Conservation (phyloP, 2,888 invertebrate species). For the Philopedon plagiatum region DNA sequence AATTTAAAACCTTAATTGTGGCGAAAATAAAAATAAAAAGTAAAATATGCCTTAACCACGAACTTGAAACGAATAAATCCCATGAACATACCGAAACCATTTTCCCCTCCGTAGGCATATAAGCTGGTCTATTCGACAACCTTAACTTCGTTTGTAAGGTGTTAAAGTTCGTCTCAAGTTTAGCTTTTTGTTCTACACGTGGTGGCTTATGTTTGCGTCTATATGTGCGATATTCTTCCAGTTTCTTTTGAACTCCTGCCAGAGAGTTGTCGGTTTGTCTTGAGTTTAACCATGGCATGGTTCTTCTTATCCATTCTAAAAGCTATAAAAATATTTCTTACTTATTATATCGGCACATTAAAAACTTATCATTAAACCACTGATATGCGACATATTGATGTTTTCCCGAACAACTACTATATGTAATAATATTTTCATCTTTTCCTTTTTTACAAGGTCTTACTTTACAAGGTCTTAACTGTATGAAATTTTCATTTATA, state of each 20-base stretch:
- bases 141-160: conserved; percentile 98
- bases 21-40: no score
- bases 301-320: conserved; percentile 98
- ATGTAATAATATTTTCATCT: no score
- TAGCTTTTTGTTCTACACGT: conserved; percentile 98
- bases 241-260: conserved; percentile 96
- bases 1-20: no score
- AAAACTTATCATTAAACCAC: no score
- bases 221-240: conserved; percentile 99
- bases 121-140: conserved; percentile 98
- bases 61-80: neutral
- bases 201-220: conserved; percentile 99
- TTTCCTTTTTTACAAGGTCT: no score
- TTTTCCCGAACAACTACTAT: no score
- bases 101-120: conserved; percentile 99
- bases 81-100: conserved; percentile 95
- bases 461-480: no score
- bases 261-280: conserved; percentile 98
- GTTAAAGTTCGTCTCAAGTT: conserved; percentile 99
- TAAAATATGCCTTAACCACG: no score
- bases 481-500: no score
- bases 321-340: conserved; percentile 75
- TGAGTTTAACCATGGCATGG: conserved; percentile 98
- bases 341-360: neutral
- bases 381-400: no score